A percentile compares a stretch with the other conserved stretches of the same genome.
Evolutionary conservation across 2,113 vertebrate genomes (phyloP).

Genomic region (Semicossyphus pulcher): DNA sequence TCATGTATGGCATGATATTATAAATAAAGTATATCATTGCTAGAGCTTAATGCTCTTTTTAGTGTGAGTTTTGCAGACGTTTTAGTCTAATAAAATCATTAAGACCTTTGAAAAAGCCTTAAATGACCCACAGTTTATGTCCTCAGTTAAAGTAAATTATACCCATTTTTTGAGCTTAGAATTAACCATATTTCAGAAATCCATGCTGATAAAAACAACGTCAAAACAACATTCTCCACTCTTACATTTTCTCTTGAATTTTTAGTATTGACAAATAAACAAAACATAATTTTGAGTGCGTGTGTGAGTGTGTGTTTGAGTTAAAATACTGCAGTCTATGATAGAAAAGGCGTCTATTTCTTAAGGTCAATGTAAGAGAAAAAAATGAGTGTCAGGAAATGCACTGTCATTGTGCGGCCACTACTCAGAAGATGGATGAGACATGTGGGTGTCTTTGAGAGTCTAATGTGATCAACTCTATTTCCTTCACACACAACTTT

Average conservation of each 20-base stretch:
- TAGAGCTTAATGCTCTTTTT: too few relatives aligned
- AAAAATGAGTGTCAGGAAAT: slow-evolving; percentile 50
- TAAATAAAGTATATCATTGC: background rate
- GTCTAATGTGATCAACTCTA: slow-evolving; percentile 41
- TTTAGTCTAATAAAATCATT: background rate
- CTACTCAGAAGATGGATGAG: slow-evolving; percentile 49
- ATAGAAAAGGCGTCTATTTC: background rate
- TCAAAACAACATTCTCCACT: background rate
- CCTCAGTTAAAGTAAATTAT: too few relatives aligned
- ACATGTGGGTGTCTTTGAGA: slow-evolving; percentile 54
- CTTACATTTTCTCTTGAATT: background rate
- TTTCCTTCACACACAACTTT: slow-evolving; percentile 44
- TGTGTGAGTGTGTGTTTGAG: slow-evolving; percentile 12
- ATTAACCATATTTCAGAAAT: background rate
- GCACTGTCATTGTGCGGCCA: slow-evolving; percentile 38
- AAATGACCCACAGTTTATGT: background rate
- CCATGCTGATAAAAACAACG: background rate
- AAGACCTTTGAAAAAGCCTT: background rate
- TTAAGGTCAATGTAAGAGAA: background rate
- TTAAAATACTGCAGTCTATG: background rate
- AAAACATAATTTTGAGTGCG: background rate
- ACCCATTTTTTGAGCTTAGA: background rate
- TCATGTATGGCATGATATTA: background rate
- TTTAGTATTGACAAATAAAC: background rate
- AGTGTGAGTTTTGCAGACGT: too few relatives aligned